These are phyloP conservation scores for Muscicapa striata DNA, from an alignment of 2,797 vertebrate genomes.

Conservation along the genomic window DNA sequence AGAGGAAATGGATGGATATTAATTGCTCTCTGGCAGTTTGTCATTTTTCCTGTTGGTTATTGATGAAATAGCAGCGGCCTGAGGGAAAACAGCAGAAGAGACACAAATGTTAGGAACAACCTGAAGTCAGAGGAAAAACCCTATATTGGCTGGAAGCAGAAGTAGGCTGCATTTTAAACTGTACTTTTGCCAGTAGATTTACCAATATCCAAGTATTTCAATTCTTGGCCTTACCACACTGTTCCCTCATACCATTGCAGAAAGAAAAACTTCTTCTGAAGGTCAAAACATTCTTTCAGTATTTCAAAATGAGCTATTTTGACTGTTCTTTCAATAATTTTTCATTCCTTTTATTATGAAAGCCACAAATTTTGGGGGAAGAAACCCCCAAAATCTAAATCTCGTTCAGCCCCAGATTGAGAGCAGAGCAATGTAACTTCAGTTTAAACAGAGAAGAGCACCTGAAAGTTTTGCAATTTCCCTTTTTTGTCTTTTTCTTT, in stretches of 20 bases:
- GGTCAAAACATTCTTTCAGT: not conserved
- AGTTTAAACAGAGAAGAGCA: rapidly evolving
- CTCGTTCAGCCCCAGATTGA: not conserved
- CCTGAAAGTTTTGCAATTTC: not conserved
- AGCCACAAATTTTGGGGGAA: not conserved
- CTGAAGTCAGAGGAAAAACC: not conserved
- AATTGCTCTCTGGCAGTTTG: conserved; percentile 7
- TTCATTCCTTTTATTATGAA: not conserved
- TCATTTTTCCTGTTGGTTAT: not conserved
- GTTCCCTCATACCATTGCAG: not conserved
- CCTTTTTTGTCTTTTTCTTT: not conserved
- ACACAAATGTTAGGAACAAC: not conserved
- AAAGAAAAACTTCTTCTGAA: not conserved
- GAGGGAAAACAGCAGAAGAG: not conserved
- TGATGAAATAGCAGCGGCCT: not conserved
- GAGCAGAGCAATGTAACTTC: not conserved
- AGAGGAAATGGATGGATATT: conserved; percentile 10
- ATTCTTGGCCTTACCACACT: not conserved
- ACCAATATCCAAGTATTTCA: not conserved
- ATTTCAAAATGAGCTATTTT: no score
- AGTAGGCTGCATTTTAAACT: not conserved
- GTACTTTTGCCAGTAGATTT: not conserved
- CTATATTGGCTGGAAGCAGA: not conserved
- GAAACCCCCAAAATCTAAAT: not conserved
- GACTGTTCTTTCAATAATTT: not conserved